These are phyloP conservation scores for Hippoglossus hippoglossus DNA, from an alignment of 2,797 vertebrate species.

Conservation along the genomic window DNA sequence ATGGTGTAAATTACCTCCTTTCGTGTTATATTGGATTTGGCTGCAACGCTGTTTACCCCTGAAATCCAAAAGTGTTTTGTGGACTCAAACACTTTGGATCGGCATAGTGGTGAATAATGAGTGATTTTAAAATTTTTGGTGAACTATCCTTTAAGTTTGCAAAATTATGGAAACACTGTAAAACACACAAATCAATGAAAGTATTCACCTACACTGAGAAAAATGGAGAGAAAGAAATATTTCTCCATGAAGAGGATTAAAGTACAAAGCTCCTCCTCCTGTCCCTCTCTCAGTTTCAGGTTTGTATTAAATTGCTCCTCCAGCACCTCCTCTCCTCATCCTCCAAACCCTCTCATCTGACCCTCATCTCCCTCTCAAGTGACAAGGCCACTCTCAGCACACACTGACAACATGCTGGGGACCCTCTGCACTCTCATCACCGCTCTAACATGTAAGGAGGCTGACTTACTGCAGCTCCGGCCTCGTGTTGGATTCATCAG, in stretches of 20 bases:
- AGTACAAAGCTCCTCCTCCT: slow-evolving; percentile 41
- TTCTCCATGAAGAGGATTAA: neutral
- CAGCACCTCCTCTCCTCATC: slow-evolving; percentile 55
- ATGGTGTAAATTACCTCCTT: too few relatives aligned
- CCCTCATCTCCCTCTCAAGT: slow-evolving; percentile 48
- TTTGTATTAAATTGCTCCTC: slow-evolving; percentile 47
- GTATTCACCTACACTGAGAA: too few relatives aligned
- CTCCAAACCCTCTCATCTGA: slow-evolving; percentile 49
- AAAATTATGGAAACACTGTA: too few relatives aligned
- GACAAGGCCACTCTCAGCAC: slow-evolving; percentile 32
- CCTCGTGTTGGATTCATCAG: slow-evolving; percentile 38
- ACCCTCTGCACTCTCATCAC: slow-evolving; percentile 60
- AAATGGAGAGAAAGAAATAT: too few relatives aligned
- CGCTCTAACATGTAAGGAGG: slow-evolving; percentile 54
- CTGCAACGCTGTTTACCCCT: too few relatives aligned
- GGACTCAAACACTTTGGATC: too few relatives aligned
- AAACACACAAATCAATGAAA: too few relatives aligned
- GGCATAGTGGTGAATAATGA: too few relatives aligned
- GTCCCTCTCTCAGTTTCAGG: slow-evolving; percentile 25
- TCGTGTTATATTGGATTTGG: too few relatives aligned
- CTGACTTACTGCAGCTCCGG: slow-evolving; percentile 24
- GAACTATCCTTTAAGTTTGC: too few relatives aligned
- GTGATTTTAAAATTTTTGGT: too few relatives aligned
- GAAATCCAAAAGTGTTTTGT: too few relatives aligned
- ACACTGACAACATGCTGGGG: slow-evolving; percentile 66